Evolutionary conservation across 2,888 invertebrate genomes (phyloP).

Genomic region (Piscicola geometra): DNA sequence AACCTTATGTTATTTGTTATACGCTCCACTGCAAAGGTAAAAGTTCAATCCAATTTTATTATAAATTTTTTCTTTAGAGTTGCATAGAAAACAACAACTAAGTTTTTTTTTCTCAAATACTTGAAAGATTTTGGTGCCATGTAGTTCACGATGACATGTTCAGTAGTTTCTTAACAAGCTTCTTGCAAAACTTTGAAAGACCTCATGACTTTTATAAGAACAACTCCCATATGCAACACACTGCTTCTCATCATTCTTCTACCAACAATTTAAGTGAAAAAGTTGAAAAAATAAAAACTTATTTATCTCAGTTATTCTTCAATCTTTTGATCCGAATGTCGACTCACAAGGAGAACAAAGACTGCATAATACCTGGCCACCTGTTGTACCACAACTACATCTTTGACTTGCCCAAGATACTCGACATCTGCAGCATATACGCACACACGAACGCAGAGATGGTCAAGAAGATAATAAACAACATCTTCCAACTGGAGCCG

Average conservation of each 20-base stretch:
- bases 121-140: conserved; percentile 57
- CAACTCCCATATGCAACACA: too few relatives aligned
- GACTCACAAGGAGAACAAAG: conserved; percentile 71
- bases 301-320: conserved; percentile 61
- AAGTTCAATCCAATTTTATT: too few relatives aligned
- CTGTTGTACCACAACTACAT: conserved; percentile 74
- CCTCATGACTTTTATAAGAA: conserved; percentile 37
- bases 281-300: conserved; percentile 60
- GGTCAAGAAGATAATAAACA: conserved; percentile 64
- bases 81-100: too few relatives aligned
- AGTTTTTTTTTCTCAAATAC: too few relatives aligned
- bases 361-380: conserved; percentile 62
- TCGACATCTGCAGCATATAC: conserved; percentile 72
- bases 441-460: conserved; percentile 65
- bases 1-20: conserved; percentile 6
- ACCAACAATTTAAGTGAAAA: background rate
- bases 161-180: conserved; percentile 66
- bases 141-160: conserved; percentile 66
- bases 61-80: too few relatives aligned
- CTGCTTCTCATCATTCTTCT: too few relatives aligned
- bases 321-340: conserved; percentile 71
- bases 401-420: conserved; percentile 75
- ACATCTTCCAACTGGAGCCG: conserved; percentile 64
- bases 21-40: conserved; percentile 8
- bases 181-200: conserved; percentile 70